Conservation (phyloP, 2,888 invertebrate genomes). For the Temnothorax unifasciatus region DNA sequence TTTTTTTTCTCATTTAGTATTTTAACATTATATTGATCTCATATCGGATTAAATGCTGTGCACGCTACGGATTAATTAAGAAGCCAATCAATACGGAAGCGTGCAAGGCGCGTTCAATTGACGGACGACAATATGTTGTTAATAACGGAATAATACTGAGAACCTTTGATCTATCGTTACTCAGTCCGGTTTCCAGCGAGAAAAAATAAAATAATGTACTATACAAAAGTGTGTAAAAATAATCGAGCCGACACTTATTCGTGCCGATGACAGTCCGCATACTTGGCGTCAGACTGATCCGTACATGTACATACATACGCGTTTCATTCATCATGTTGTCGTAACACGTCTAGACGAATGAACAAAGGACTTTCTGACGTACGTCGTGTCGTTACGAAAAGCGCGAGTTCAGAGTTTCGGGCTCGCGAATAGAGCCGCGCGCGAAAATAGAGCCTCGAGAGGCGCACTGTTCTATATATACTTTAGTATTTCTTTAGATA, state of each 20-base stretch:
- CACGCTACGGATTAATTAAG: constrained; percentile 66
- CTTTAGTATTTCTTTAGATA: background rate
- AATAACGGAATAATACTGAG: constrained; percentile 64
- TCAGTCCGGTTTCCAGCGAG: background rate
- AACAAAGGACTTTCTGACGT: background rate
- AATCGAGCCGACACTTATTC: background rate
- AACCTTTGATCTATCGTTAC: background rate
- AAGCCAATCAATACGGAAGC: constrained; percentile 57
- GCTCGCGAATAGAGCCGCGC: background rate
- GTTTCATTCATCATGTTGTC: constrained; percentile 50
- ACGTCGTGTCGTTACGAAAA: background rate
- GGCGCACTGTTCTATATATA: background rate
- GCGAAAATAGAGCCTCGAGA: background rate
- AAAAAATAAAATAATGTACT: background rate
- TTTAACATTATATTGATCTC: background rate
- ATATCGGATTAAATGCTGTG: constrained; percentile 36
- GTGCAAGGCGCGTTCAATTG: constrained; percentile 33
- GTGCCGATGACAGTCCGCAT: constrained; percentile 31
- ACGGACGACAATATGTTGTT: background rate
- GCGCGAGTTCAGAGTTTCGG: background rate
- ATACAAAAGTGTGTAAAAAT: background rate
- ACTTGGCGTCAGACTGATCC: constrained; percentile 39
- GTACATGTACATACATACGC: background rate
- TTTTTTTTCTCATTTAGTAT: constrained; percentile 16
- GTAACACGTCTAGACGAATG: background rate